These are phyloP conservation scores for Latheticus oryzae DNA, from an alignment of 2,888 invertebrate genomes.

Conservation along the genomic window DNA sequence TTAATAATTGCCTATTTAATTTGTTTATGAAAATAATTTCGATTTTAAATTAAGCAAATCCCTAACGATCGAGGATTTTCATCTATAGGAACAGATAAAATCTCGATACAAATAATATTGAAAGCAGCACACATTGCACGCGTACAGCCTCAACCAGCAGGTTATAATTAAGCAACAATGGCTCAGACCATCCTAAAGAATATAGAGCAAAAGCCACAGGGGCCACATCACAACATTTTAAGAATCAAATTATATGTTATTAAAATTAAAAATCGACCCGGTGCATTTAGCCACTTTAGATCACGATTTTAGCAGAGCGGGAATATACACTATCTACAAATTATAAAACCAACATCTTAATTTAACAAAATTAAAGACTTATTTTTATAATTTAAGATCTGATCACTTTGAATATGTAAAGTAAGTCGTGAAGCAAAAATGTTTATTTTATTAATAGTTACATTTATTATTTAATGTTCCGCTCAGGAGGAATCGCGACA, in stretches of 20 bases:
- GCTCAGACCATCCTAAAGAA: conserved; percentile 54
- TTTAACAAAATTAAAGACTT: no score
- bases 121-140: conserved; percentile 47
- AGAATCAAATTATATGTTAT: conserved; percentile 62
- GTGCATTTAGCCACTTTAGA: conserved; percentile 31
- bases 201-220: conserved; percentile 60
- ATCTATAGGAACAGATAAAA: conserved; percentile 37
- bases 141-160: conserved; percentile 46
- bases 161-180: conserved; percentile 61
- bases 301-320: conserved; percentile 22
- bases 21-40: conserved; percentile 36
- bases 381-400: no score
- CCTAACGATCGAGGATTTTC: conserved; percentile 39
- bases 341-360: no score
- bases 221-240: conserved; percentile 59
- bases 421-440: no score
- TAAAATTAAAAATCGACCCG: conserved; percentile 57
- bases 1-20: conserved; percentile 37
- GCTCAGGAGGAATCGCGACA: conserved; percentile 15
- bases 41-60: conserved; percentile 43
- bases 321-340: no score
- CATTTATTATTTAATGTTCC: no score
- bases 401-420: no score
- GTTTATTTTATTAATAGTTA: no score
- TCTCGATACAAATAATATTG: conserved; percentile 46